Base-by-base conservation (phyloP, 1,140 invertebrate genomes). In the Antheraea pernyi region DNA sequence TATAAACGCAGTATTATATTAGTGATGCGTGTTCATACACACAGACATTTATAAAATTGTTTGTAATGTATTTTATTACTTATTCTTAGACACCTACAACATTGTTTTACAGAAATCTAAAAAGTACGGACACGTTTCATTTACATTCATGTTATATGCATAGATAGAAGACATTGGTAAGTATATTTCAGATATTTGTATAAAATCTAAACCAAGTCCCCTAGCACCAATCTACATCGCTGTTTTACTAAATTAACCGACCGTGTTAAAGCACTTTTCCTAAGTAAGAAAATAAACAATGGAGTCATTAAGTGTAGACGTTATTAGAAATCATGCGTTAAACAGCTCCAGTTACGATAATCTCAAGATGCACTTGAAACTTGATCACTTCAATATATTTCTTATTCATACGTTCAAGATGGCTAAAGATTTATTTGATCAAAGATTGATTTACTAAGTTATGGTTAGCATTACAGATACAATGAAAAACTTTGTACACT, bases 291-390 rank as follows among this genome's bases (percentile, higher is more conserved):
- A 65, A 77, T 73, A 76, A 67, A 88, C 82, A 88, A 83, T 82
- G 76, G 67, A 64, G 72, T 68, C 79, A 76, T 88, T 80, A 79
- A 74, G 71, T 71, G 78, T 18, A 71, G 75, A 80, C 72, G 68
- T 69, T 69, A 67, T 22, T 59, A 70, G 74, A 74, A 67, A 63
- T 66, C 75, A 73, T 76, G 77, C 80, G 73, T 80, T 78, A 65
- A 59, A 64, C 69, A 70, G 73, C 76, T 86, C 77, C 70, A 69
- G 75, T 88, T 86, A 82, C 77, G 77, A 77, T 80, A 77, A 80
- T 82, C 78, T 79, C 73, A 73, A 73, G 73, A 75, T 74, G 71
- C 76, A 76, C 74, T 82, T 83, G 84, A 80, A 86, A 88, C 76
- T 65, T 72, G 80, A 88, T 85, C 77, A 67, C 63, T 65, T 70